A percentile compares a stretch with the other conserved stretches of the same genome.
phyloP scores from a whole-genome alignment of 2,797 vertebrate genomes.

The Nyctibius grandis region DNA sequence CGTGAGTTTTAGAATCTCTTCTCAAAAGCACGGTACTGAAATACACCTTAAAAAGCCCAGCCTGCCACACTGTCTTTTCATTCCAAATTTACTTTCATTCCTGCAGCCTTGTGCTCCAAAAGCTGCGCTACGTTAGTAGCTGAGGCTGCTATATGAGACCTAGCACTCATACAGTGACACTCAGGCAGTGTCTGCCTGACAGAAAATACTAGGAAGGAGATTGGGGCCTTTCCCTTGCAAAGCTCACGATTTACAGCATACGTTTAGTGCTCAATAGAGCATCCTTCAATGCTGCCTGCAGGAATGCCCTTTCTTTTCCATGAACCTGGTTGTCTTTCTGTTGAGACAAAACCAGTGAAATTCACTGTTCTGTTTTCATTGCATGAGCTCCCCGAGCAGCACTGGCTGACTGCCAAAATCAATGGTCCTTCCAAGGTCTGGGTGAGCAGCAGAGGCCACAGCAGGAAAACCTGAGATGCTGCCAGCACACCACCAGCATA shows the following conservation, averaged over 20 bases:
- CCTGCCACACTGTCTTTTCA: neutral
- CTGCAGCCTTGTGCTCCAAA: neutral
- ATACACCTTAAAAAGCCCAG: neutral
- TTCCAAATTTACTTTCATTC: neutral
- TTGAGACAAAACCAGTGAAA: neutral
- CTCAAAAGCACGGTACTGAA: neutral
- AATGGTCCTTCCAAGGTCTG: neutral
- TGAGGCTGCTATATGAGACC: neutral
- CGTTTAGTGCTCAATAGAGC: neutral
- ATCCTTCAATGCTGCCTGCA: neutral
- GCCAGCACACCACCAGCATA: neutral
- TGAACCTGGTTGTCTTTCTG: neutral
- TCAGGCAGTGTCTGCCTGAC: neutral
- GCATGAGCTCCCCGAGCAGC: neutral
- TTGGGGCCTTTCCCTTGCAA: fast-evolving
- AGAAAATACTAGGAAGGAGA: neutral
- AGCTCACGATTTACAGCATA: neutral
- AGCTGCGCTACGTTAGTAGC: neutral
- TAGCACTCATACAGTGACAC: neutral
- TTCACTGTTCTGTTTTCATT: neutral
- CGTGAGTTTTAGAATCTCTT: neutral
- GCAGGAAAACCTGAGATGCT: neutral
- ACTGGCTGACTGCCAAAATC: neutral
- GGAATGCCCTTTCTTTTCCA: neutral
- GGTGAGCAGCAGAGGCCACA: neutral